A percentile compares a stretch with the other conserved stretches of the same genome.
Conservation (phyloP, 2,888 invertebrate species). For the Sphaeridia pumilis region DNA sequence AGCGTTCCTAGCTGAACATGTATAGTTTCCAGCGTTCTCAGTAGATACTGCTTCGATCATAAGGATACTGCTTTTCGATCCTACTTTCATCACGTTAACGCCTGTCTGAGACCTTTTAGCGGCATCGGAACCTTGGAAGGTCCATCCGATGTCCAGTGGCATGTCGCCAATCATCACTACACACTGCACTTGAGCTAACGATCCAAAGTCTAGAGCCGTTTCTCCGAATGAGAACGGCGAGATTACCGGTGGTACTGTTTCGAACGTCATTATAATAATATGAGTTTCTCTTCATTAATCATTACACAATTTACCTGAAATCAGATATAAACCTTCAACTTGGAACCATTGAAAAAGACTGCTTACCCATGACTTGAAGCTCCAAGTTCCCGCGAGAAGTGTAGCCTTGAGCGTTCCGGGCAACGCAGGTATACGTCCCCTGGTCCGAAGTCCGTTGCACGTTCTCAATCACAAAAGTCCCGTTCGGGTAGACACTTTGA, state of each 20-base stretch:
- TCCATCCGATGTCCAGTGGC: constrained; percentile 41
- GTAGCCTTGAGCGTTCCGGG: constrained; percentile 81
- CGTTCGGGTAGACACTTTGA: constrained; percentile 85
- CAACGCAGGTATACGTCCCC: constrained; percentile 87
- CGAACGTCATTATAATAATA: background rate
- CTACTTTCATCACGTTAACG: constrained; percentile 41
- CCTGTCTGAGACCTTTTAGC: constrained; percentile 34
- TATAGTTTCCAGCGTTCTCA: constrained; percentile 42
- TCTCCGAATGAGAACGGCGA: constrained; percentile 36
- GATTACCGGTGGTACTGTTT: constrained; percentile 32
- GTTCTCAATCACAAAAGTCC: constrained; percentile 84
- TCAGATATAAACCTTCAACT: background rate
- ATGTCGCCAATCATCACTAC: constrained; percentile 40
- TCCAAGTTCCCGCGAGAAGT: constrained; percentile 75
- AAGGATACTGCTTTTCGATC: constrained; percentile 50
- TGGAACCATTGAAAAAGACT: constrained; percentile 20
- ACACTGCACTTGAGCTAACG: constrained; percentile 37
- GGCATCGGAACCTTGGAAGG: constrained; percentile 39
- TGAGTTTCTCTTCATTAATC: background rate
- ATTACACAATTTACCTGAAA: background rate
- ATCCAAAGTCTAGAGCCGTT: constrained; percentile 40
- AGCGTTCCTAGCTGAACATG: constrained; percentile 39
- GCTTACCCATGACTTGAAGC: constrained; percentile 94
- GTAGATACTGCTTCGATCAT: constrained; percentile 44
- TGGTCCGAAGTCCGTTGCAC: constrained; percentile 85